phyloP scores from a whole-genome alignment of 2,113 vertebrate species.

The Dasyornis broadbenti region DNA sequence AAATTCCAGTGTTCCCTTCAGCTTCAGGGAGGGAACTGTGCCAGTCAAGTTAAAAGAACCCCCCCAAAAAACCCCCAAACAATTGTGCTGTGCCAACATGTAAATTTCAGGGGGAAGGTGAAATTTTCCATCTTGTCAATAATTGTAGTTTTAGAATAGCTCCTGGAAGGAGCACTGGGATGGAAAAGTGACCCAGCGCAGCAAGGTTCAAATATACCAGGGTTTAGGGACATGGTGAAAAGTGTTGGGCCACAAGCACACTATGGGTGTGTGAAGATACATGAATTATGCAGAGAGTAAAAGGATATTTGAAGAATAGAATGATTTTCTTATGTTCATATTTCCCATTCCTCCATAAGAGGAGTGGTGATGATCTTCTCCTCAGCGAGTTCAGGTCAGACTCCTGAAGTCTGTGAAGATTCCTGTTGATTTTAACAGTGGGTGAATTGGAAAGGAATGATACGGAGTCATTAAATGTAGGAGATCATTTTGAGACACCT shows the following conservation, averaged over 20 bases:
- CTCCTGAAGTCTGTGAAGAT: neutral
- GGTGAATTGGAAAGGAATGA: neutral
- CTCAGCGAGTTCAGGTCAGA: neutral
- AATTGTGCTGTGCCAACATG: neutral
- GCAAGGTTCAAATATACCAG: neutral
- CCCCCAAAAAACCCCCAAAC: rapidly evolving
- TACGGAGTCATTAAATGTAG: neutral
- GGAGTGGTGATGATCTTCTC: neutral
- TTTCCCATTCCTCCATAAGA: neutral
- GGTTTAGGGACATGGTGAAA: neutral
- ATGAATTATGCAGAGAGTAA: neutral
- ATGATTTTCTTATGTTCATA: neutral
- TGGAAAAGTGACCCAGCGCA: neutral
- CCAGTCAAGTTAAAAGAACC: neutral
- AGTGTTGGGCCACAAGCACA: neutral
- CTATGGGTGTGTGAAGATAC: neutral
- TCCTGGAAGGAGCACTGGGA: neutral
- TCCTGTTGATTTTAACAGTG: neutral
- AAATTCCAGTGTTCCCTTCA: neutral
- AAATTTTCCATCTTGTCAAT: neutral
- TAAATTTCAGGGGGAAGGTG: neutral
- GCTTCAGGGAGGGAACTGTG: neutral
- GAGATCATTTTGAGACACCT: neutral
- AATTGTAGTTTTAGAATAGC: neutral
- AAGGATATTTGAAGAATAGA: neutral